Evolutionary conservation across 2,113 vertebrate species (phyloP).

Genomic region (Sebastes fasciatus): DNA sequence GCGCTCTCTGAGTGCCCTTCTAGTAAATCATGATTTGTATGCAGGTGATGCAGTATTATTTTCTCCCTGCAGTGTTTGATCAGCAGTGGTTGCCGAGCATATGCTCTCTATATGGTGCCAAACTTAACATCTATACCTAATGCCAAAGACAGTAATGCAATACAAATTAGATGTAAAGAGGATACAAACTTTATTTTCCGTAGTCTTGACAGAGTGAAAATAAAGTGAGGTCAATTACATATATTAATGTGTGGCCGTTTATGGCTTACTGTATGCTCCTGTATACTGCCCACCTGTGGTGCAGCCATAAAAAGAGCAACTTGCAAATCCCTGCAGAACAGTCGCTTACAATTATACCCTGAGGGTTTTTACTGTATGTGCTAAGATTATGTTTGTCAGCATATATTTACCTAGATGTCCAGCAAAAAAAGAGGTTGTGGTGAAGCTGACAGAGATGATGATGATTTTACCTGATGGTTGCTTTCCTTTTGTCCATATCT

Average conservation of each 20-base stretch:
- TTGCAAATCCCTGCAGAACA: neutral
- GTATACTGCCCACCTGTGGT: conserved; percentile 3
- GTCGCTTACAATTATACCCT: neutral
- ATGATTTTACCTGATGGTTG: neutral
- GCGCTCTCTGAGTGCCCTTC: neutral
- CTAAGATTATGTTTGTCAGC: neutral
- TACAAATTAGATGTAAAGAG: conserved; percentile 5
- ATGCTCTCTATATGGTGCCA: neutral
- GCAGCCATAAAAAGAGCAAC: conserved; percentile 6
- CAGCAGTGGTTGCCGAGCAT: neutral
- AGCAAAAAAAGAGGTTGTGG: neutral
- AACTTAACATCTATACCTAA: neutral
- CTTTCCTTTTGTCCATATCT: neutral
- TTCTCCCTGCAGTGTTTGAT: neutral
- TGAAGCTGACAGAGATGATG: neutral
- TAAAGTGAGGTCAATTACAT: neutral
- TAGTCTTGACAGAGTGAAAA: neutral
- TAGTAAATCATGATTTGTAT: conserved; percentile 9
- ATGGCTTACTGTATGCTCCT: neutral
- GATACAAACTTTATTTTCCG: neutral
- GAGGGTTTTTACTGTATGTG: neutral
- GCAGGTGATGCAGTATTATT: neutral
- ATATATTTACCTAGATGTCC: neutral
- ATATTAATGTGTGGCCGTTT: neutral
- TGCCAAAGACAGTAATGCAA: neutral